phyloP scores from a whole-genome alignment of 2,888 invertebrate species.

The Halocaridina rubra region DNA sequence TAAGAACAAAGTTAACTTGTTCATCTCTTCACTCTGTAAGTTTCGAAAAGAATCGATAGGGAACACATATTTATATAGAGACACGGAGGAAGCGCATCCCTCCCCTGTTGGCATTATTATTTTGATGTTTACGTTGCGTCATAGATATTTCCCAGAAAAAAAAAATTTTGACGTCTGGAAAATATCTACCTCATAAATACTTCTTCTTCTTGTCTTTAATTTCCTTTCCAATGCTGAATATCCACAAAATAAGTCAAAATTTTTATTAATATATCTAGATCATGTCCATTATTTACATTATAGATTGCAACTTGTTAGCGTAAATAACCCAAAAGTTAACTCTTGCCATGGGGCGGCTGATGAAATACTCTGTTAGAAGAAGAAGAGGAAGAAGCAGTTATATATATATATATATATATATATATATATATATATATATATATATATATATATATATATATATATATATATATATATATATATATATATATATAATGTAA shows the following conservation, averaged over 20 bases:
- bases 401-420: conserved; percentile 14
- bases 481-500: neutral
- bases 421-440: conserved; percentile 23
- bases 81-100: neutral
- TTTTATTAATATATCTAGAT: no score
- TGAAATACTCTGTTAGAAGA: no score
- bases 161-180: neutral
- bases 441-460: conserved; percentile 26
- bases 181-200: no score
- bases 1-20: conserved; percentile 17
- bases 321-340: no score
- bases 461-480: neutral
- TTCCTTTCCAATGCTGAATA: no score
- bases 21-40: conserved; percentile 46
- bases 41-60: neutral
- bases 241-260: no score
- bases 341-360: no score
- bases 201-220: no score
- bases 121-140: neutral
- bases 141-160: neutral
- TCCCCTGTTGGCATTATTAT: neutral
- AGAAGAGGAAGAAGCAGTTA: neutral
- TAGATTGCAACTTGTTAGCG: no score
- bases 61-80: conserved; percentile 9
- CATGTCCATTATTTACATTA: no score